Conservation (phyloP, 30 jellyfish, hydroid and myxozoan species). For the Hydractinia symbiolongicarpus region DNA sequence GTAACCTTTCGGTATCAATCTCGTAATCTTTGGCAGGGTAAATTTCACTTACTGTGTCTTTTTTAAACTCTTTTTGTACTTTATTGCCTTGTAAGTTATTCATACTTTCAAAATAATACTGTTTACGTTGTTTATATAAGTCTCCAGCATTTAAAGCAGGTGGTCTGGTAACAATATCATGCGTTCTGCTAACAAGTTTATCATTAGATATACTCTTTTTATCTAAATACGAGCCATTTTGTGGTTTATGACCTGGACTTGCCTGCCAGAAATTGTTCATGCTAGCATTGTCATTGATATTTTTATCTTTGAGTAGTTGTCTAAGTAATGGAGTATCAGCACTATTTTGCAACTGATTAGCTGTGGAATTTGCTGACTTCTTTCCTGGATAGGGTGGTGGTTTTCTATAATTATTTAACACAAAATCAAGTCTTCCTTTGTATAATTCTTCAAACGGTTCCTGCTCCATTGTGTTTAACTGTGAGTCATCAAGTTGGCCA, state of each 20-base stretch:
- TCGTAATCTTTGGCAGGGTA: slow-evolving; percentile 74
- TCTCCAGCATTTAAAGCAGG: slow-evolving; percentile 22
- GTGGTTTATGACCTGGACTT: background rate
- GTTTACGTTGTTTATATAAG: slow-evolving; percentile 25
- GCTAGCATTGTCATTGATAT: slow-evolving; percentile 74
- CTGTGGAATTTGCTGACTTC: slow-evolving; percentile 19
- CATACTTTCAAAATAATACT: slow-evolving; percentile 20
- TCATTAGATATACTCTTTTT: slow-evolving; percentile 38
- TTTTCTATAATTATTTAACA: slow-evolving; percentile 58
- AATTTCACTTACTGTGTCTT: slow-evolving; percentile 53
- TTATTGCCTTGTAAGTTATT: background rate
- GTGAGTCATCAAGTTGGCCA: slow-evolving; percentile 35
- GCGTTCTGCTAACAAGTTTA: slow-evolving; percentile 70
- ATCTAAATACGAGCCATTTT: slow-evolving; percentile 4
- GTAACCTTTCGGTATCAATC: background rate
- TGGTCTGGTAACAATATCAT: slow-evolving; percentile 34
- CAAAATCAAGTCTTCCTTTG: slow-evolving; percentile 59
- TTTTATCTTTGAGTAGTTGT: slow-evolving; percentile 64
- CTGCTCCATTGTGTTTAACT: slow-evolving; percentile 15
- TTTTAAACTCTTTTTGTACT: background rate
- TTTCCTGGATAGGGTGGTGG: slow-evolving; percentile 95
- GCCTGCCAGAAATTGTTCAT: slow-evolving; percentile 71
- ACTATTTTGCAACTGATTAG: slow-evolving; percentile 26
- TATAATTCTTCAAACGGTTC: slow-evolving; percentile 28
- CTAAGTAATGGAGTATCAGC: slow-evolving; percentile 21